Evolutionary conservation across 2,888 invertebrate genomes (phyloP), one percentile per base, ranked within the genome.

Genomic region (Eucera pruinosa): DNA sequence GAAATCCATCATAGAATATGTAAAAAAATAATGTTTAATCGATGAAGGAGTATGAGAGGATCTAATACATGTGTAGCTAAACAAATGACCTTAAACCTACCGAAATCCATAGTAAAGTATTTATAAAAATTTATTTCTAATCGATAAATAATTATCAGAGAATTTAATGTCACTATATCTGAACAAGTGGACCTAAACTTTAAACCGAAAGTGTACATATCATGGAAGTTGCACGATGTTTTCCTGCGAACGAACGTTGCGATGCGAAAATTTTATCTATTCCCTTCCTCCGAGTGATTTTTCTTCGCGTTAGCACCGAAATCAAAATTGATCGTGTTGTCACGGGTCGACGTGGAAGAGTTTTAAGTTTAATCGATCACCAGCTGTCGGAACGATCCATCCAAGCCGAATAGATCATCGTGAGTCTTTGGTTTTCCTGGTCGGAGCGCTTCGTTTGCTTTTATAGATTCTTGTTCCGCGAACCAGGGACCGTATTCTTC

Each of bases 341-440:
- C 27, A 74, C 11, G 2, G 13, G 15, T 30, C 13, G 23, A 25
- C 0, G 11, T 7, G 11, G 23, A 36, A 2, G 18, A 7, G 15
- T 23, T 7, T n/a, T 43, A 64, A 70, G 85, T 23, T 93, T 94
- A 97, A 93, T 97, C 97, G 88, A 97, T 97, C 87, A 95, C 94
- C 71, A 97, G 93, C 92, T 97, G 96, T 88, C 97, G 95, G 94
- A 97, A 97, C 57, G 97, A 97, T 47, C 97, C 97, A 87, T 97
- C 97, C 88, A 97, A 94, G n/a, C 97, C 97, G 88, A 97, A 97
- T 3, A 97, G 94, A 88, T 97, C 97, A 83, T 97, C 97, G 83
- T 96, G 95, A 84, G 97, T 97, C 90, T 96, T 97, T 78, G 97
- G 97, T 90, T 96, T 96, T 48, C 97, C 97, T 0, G 96, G 96